Evolutionary conservation across 2,888 invertebrate species (phyloP), one percentile per base, ranked within the genome.

Genomic region (Drosophila planitibia): DNA sequence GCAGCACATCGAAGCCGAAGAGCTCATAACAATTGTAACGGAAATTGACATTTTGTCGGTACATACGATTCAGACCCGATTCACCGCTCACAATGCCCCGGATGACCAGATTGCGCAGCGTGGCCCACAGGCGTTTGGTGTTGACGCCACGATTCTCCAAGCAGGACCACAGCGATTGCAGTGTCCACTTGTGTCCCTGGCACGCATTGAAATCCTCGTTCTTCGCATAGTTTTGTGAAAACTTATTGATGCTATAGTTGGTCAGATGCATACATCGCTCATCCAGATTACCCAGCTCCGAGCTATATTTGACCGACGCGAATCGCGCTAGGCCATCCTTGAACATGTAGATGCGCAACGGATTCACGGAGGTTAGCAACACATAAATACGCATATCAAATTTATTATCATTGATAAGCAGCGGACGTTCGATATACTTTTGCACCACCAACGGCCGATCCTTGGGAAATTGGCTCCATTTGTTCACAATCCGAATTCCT

Each of bases 371-470:
- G 2, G 99, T 98, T 37, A 99, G 97, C 37, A 99, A 95, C 44
- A 99, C 98, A 93, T 99, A 99, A 37, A 99, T 94, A 9, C 99
- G 95, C 91, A 99, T 95, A 94, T 99, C 99, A 94, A 99, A 99
- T 94, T 99, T 99, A 93, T 97, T 98, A 55, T 97, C 98, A 91
- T 98, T 98, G 87, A 99, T 97, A 57, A 98, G 95, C 91, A 96
- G 96, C 0, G 98, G 98, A 88, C 96, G 96, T 74, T 96, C 95
- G 76, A 98, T 96, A 91, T 97, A 93, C 93, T 96, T 96, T 93
- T 99, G 99, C 0, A 99, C 99, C 61, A 99, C 97, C 35, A 99
- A 95, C 0, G 98, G 96, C 33, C 96, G 95, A 91, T 97, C 97
- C 93, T 97, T 97, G 7, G 99, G 99, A 85, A 99, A 97, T 92